Evolutionary conservation across 2,888 invertebrate species (phyloP), one percentile per base, ranked within the genome.

Genomic region (Belgica antarctica): DNA sequence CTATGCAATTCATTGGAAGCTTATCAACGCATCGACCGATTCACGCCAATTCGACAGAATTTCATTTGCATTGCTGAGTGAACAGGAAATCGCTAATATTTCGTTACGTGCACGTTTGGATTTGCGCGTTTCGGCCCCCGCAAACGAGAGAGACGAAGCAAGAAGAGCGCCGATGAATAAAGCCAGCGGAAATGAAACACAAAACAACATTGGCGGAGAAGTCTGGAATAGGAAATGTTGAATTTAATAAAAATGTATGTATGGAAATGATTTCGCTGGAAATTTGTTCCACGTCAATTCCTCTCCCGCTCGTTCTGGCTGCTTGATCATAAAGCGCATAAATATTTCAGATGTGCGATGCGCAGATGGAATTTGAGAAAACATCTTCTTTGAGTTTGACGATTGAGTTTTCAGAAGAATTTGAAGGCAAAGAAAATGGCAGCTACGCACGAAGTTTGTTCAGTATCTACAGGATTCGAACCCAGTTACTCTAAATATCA

Each of bases 191-290:
- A 59, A 59, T 27, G 25, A 52, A 19, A 52, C 52, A 52, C 17
- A 52, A 52, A 52, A 19, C 52, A 52, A 52, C 52, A 52, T 52
- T 52, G 52, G 52, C 52, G 52, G 52, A 52, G 52, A 19, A 22
- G 19, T 17, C 17, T 59, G 59, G 59, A 59, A 59, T 27, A 27
- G 59, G 59, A 59, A 27, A 59, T 59, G 59, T 59, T 59, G 59
- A 59, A 59, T 59, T 52, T 52, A 52, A 52, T 52, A 52, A 52
- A 52, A 52, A 52, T 52, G 52, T 52, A 52, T 12, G 8, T 12
- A 52, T 52, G 52, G 52, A 52, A 52, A 52, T 52, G 52, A 52
- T 52, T 52, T 52, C 52, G 52, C 22, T 52, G 52, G 22, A 52
- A 52, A 52, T 52, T 52, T 52, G 7, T 22, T 52, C 22, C 52